Evolutionary conservation across 2,888 invertebrate genomes (phyloP).

Genomic region (Heliconius ethilla): DNA sequence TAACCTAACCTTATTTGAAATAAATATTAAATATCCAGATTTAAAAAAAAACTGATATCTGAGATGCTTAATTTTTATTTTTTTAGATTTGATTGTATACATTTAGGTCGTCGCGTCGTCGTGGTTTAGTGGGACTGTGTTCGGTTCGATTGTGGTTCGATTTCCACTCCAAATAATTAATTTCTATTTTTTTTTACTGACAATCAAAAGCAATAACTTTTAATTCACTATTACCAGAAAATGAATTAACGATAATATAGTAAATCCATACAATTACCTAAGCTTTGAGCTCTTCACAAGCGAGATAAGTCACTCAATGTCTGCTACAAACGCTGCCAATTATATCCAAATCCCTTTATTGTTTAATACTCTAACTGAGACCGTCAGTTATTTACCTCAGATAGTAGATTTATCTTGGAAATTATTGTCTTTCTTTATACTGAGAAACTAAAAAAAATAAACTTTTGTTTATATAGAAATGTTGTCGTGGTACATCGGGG

Average conservation of each 20-base stretch:
- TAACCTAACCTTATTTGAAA: too few relatives aligned
- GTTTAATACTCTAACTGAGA: neutral
- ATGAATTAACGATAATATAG: neutral
- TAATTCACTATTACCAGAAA: neutral
- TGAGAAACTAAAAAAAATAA: neutral
- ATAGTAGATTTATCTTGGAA: neutral
- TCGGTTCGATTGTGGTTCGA: neutral
- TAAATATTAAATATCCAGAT: too few relatives aligned
- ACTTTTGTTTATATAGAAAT: neutral
- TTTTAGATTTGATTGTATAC: too few relatives aligned
- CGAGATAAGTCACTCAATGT: constrained; percentile 17
- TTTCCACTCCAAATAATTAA: neutral
- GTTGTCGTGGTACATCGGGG: too few relatives aligned
- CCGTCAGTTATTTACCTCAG: neutral
- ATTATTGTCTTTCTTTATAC: neutral
- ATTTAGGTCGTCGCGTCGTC: too few relatives aligned
- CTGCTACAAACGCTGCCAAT: neutral
- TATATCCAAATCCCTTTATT: constrained; percentile 8
- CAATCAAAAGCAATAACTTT: too few relatives aligned
- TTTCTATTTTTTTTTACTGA: neutral
- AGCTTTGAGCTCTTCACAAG: neutral
- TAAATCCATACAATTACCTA: neutral
- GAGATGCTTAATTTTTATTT: too few relatives aligned
- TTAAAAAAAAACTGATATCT: too few relatives aligned
- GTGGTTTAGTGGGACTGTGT: too few relatives aligned